Conservation (phyloP, 2,888 invertebrate species). For the Drosophila pegasa region DNA sequence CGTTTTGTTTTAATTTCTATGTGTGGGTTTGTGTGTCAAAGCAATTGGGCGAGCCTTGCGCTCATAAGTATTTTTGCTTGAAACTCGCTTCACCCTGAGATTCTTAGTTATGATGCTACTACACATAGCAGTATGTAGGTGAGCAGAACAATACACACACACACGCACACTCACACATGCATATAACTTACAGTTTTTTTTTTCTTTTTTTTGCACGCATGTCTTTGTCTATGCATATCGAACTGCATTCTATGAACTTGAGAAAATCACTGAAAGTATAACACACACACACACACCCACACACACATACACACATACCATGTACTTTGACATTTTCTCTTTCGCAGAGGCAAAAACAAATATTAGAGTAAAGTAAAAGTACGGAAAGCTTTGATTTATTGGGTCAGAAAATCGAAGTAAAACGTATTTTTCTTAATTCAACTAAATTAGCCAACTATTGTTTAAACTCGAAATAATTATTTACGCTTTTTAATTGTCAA, state of each 20-base stretch:
- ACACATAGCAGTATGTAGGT: constrained; percentile 22
- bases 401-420: background rate
- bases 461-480: background rate
- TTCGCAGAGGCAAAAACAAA: background rate
- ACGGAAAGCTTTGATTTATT: background rate
- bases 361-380: background rate
- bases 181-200: background rate
- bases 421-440: background rate
- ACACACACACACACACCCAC: background rate
- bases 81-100: constrained; percentile 23
- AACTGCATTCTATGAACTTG: constrained; percentile 9
- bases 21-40: constrained; percentile 79
- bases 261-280: background rate
- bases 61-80: constrained; percentile 20
- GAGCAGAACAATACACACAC: constrained; percentile 9
- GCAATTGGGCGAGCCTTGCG: constrained; percentile 71
- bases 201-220: background rate
- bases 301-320: background rate
- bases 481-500: background rate
- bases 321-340: background rate
- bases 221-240: background rate
- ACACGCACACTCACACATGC: background rate
- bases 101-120: constrained; percentile 21
- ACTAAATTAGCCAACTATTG: background rate
- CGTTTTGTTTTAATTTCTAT: constrained; percentile 77